Conservation (phyloP, 1,140 invertebrate genomes). For the Cydia fagiglandana region DNA sequence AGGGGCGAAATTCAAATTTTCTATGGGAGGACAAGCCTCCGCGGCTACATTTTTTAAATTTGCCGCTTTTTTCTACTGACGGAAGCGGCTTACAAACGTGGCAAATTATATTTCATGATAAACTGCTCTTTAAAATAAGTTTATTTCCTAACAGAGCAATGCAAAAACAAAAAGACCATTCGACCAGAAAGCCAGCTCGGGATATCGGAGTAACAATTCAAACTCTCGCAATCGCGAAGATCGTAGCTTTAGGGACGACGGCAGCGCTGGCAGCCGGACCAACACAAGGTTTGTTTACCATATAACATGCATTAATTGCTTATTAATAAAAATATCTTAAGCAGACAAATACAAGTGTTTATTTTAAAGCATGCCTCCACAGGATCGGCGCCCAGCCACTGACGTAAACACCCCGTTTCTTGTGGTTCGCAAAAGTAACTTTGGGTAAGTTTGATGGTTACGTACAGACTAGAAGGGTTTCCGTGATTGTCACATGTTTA, state of each 20-base stretch:
- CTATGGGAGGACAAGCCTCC: too few species aligned
- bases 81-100: too few species aligned
- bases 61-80: too few species aligned
- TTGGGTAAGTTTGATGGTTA: background rate
- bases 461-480: background rate
- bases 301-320: background rate
- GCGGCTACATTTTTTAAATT: too few species aligned
- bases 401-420: background rate
- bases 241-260: background rate
- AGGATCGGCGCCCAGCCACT: background rate
- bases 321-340: background rate
- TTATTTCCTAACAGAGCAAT: background rate
- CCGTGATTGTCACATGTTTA: background rate
- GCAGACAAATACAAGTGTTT: background rate
- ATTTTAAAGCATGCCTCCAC: conserved; percentile 8
- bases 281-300: background rate
- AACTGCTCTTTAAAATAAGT: background rate
- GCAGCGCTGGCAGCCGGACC: background rate
- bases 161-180: background rate
- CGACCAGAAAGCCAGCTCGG: background rate
- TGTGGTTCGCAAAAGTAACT: background rate
- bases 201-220: background rate
- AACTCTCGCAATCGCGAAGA: background rate
- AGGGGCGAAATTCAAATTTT: too few species aligned
- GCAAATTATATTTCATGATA: too few species aligned